These are phyloP conservation scores for Albula glossodonta DNA, from an alignment of 2,113 vertebrate genomes.

Conservation along the genomic window DNA sequence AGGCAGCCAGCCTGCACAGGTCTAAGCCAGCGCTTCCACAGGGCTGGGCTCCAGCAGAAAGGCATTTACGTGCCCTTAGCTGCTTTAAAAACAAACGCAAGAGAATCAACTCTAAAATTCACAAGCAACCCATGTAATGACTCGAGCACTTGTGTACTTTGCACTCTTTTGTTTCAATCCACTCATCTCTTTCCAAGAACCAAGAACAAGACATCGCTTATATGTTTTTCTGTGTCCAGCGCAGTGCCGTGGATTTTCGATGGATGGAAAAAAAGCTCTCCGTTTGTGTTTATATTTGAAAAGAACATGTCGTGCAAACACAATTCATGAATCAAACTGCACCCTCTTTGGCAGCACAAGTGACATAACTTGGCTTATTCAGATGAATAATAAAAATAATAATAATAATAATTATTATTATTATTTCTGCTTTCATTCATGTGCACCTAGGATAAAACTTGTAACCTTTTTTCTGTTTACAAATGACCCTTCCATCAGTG, in stretches of 20 bases:
- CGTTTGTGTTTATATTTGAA: not conserved
- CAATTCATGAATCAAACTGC: not conserved
- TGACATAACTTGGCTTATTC: not conserved
- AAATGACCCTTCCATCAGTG: too few species aligned
- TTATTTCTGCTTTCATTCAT: not conserved
- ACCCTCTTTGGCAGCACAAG: not conserved
- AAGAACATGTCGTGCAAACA: not conserved
- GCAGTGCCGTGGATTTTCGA: not conserved
- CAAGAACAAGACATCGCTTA: not conserved
- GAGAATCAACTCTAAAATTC: too few species aligned
- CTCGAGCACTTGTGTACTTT: too few species aligned
- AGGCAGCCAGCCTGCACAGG: too few species aligned
- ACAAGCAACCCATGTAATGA: too few species aligned
- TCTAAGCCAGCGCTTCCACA: too few species aligned
- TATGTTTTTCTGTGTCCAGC: not conserved
- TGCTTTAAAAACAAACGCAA: too few species aligned
- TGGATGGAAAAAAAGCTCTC: not conserved
- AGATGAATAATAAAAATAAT: not conserved
- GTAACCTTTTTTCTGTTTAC: too few species aligned
- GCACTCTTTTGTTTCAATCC: not conserved
- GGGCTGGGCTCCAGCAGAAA: too few species aligned
- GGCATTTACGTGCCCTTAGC: too few species aligned
- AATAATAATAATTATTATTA: not conserved
- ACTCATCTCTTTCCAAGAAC: not conserved
- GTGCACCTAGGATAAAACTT: not conserved